These are phyloP conservation scores for Clavelina lepadiformis DNA, from an alignment of 23 tunicate genomes.

Conservation along the genomic window DNA sequence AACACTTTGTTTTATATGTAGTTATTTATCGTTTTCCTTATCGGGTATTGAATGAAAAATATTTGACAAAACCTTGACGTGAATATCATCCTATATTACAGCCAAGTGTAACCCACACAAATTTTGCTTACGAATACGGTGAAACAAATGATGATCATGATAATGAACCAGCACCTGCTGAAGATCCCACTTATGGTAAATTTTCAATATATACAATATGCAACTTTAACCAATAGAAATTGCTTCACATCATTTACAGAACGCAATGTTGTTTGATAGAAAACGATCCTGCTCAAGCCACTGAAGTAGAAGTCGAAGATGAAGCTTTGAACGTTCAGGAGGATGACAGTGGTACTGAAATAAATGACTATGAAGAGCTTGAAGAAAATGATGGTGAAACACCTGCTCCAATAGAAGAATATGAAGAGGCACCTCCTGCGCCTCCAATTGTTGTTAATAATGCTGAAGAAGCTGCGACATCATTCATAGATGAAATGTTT, in stretches of 20 bases:
- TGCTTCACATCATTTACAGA: neutral
- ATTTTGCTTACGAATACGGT: too few relatives aligned
- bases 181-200: neutral
- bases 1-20: too few relatives aligned
- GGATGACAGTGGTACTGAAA: conserved; percentile 38
- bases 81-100: too few relatives aligned
- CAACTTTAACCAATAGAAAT: neutral
- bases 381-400: neutral
- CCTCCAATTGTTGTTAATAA: too few relatives aligned
- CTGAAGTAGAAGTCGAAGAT: neutral
- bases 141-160: too few relatives aligned
- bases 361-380: conserved; percentile 14
- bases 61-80: too few relatives aligned
- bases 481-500: conserved; percentile 20
- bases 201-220: neutral
- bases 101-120: too few relatives aligned
- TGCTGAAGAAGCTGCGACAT: too few relatives aligned
- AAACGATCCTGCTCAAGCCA: neutral
- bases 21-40: too few relatives aligned
- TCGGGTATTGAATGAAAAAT: too few relatives aligned
- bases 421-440: neutral
- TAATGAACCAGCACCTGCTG: conserved; percentile 2
- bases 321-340: conserved; percentile 2
- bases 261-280: neutral
- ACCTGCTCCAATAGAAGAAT: neutral